Conservation (phyloP, 2,888 invertebrate species). For the Lithophane ornitopus region DNA sequence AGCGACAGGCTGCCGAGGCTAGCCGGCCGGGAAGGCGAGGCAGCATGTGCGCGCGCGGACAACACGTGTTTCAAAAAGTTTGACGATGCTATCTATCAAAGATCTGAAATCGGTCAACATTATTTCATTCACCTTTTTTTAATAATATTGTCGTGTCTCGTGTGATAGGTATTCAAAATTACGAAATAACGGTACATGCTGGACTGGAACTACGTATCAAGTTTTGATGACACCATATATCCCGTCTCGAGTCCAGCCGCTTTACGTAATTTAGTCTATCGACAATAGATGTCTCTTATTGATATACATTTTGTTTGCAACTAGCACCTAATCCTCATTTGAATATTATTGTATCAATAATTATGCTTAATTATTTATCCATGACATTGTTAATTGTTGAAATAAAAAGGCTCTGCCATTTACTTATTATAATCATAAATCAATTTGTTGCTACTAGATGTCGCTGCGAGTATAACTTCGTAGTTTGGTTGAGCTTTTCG, state of each 20-base stretch:
- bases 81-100: background rate
- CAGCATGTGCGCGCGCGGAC: slow-evolving; percentile 31
- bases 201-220: background rate
- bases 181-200: slow-evolving; percentile 6
- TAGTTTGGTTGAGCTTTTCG: slow-evolving; percentile 1
- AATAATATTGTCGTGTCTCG: fast-evolving
- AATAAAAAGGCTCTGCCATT: background rate
- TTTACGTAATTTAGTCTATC: slow-evolving; percentile 24
- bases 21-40: slow-evolving; percentile 54
- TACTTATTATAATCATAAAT: slow-evolving; percentile 4
- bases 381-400: background rate
- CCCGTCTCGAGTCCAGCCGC: slow-evolving; percentile 9
- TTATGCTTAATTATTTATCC: background rate
- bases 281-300: slow-evolving; percentile 57
- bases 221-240: slow-evolving; percentile 15
- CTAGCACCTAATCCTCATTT: background rate
- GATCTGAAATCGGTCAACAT: background rate
- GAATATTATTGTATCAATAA: background rate
- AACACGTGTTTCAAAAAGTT: slow-evolving; percentile 58
- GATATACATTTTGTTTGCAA: background rate
- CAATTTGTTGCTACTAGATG: slow-evolving; percentile 43
- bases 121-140: slow-evolving; percentile 6
- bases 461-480: slow-evolving; percentile 31
- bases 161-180: slow-evolving; percentile 29
- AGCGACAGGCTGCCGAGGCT: slow-evolving; percentile 61